Base-by-base conservation (phyloP, 64 coral and sea anemone species). In the Stichodactyla helianthus region DNA sequence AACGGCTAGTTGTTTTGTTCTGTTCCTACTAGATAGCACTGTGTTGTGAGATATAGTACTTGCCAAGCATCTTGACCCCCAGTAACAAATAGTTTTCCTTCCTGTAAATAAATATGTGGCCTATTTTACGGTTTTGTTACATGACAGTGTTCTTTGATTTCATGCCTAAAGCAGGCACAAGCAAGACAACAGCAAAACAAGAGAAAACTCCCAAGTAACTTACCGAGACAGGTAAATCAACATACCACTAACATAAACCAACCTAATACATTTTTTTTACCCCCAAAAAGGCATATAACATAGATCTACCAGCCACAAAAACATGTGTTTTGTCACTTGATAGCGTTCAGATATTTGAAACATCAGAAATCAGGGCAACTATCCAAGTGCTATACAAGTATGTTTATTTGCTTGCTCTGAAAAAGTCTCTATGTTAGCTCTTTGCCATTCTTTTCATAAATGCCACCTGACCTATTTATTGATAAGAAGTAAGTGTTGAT, bases 141-240 rank as follows among this genome's bases (percentile, higher is more conserved):
- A 59, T 60, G 25, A 59, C 55, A 60, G 83, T 84, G 55, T 58
- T 58, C 59, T 58, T 84, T 60, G 53, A 58, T 60, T 63, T 84
- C 83, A 58, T 50, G 68, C 52, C 78, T 81, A 59, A 51, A 84
- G 83, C 83, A 84, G 27, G 54, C 83, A 58, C 83, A 84, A 84
- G 83, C 55, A 84, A 84, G 53, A 84, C 54, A 58, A 84, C 83
- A 84, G 27, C 83, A 60, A 84, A 84, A 63, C 83, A 84, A 84
- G 83, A 84, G 53, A 84, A 84, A 84, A 84, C 51, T 60, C 27
- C 55, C 83, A 51, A 84, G 83, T 60, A 84, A 44, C 27, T 62
- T 63, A 44, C 83, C 83, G 53, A 55, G 83, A 84, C 83, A 84
- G 83, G 83, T 84, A 84, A 84, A 84, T 35, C 55, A 10, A 63